phyloP scores from a whole-genome alignment of 2,797 vertebrate genomes.

The Oreochromis mossambicus region DNA sequence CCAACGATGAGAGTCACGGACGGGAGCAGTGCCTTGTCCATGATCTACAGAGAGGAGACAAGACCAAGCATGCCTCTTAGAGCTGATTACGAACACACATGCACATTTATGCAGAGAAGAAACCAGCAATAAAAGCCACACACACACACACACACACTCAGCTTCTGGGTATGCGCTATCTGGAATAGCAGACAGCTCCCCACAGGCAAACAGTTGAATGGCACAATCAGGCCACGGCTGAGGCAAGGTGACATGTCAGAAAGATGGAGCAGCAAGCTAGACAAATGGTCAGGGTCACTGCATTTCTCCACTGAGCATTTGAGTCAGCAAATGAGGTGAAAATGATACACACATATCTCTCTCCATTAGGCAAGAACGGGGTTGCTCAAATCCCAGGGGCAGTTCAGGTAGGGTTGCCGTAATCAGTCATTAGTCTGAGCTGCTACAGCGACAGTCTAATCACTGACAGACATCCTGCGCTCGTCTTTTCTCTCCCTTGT shows the following conservation, averaged over 20 bases:
- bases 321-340: conserved; percentile 61
- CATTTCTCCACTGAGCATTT: conserved; percentile 41
- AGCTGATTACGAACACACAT: conserved; percentile 20
- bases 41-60: conserved; percentile 80
- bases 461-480: conserved; percentile 12
- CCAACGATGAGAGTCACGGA: conserved; percentile 98
- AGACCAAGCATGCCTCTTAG: conserved; percentile 44
- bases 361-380: not conserved
- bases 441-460: conserved; percentile 13
- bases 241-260: conserved; percentile 77
- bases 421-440: conserved; percentile 32
- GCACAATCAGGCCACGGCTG: conserved; percentile 73
- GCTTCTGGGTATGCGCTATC: conserved; percentile 51
- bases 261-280: conserved; percentile 62
- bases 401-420: not conserved
- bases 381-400: conserved; percentile 1
- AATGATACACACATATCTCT: conserved; percentile 37
- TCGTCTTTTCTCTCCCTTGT: not conserved
- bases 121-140: not conserved
- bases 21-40: conserved; percentile 91
- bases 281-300: conserved; percentile 49
- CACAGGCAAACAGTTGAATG: conserved; percentile 69
- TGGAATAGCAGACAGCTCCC: conserved; percentile 66
- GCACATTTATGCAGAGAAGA: conserved; percentile 9
- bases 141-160: not conserved